Evolutionary conservation across 2,888 invertebrate genomes (phyloP).

Genomic region (Marasmarcha lunaedactyla): DNA sequence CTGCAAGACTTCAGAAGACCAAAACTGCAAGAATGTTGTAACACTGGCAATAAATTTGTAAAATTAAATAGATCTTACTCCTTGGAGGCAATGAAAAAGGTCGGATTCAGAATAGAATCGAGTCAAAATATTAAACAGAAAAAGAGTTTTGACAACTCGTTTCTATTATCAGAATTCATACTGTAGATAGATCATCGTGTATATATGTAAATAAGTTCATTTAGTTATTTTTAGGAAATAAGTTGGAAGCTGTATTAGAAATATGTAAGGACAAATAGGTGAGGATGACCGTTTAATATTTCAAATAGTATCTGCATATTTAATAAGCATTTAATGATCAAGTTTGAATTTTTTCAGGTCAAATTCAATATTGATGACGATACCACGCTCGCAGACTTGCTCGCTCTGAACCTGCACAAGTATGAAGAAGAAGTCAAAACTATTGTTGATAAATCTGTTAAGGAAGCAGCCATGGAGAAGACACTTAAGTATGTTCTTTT

Average conservation of each 20-base stretch:
- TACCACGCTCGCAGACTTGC: constrained; percentile 89
- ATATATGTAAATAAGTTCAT: background rate
- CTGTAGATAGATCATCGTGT: constrained; percentile 24
- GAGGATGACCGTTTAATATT: too few species aligned
- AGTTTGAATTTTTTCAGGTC: constrained; percentile 72
- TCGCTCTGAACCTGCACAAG: constrained; percentile 89
- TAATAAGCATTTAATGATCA: too few species aligned
- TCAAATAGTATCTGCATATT: too few species aligned
- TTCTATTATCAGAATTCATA: constrained; percentile 47
- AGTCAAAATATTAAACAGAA: constrained; percentile 24
- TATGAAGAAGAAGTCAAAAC: constrained; percentile 95
- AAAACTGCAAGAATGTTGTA: constrained; percentile 29
- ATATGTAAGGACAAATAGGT: too few species aligned
- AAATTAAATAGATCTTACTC: constrained; percentile 39
- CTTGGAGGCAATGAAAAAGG: constrained; percentile 33
- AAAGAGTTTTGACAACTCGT: constrained; percentile 20
- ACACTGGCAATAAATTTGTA: constrained; percentile 22
- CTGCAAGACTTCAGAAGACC: constrained; percentile 41
- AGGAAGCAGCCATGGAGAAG: constrained; percentile 97
- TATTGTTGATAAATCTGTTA: constrained; percentile 95
- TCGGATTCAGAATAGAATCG: constrained; percentile 30
- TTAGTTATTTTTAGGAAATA: background rate
- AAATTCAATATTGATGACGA: constrained; percentile 85
- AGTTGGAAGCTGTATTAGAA: too few species aligned
- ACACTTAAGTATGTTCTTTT: constrained; percentile 69